Base-by-base conservation (phyloP, 2,888 invertebrate species). In the Melolontha melolontha region DNA sequence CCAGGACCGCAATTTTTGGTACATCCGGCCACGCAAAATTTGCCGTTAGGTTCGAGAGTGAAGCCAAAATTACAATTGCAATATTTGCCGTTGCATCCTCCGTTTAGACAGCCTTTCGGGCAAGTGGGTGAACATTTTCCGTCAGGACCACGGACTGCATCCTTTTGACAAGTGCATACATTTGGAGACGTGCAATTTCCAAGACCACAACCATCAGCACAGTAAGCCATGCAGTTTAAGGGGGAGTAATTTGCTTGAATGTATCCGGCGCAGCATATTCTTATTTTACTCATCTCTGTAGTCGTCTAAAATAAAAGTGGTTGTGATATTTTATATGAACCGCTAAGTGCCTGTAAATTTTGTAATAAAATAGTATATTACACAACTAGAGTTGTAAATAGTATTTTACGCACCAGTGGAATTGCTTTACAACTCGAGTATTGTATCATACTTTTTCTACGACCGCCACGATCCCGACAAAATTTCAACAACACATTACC, bases 251-350 rank as follows among this genome's bases (percentile, higher is more conserved):
- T 83, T 79, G 90, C 89, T 11, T 88, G 86, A 68, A 85, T 84
- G 81, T 90, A 93, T 12, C 92, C 93, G 0, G 87, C 86, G 78
- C 93, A 93, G 78, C 93, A 93, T 17, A 89, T 85, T 72, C 89
- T 85, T 73, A 91, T 88, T 68, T 86, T 87, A 76, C 90, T 91
- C 75, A 88, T 85, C 22, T 88, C 87, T 5, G 89, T 82, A 1
- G 86, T 84, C 0, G 91, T 86, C 89, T 89, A 81, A 70, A 80
- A 80, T 47, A 22, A n/a, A n/a, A n/a, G n/a, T n/a, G n/a, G n/a
- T n/a, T n/a, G n/a, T n/a, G n/a, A n/a, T n/a, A n/a, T n/a, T n/a
- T n/a, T n/a, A n/a, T n/a, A n/a, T n/a, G n/a, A n/a, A n/a, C n/a
- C n/a, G n/a, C n/a, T n/a, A n/a, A n/a, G n/a, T n/a, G n/a, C n/a